Conservation (phyloP, 2,113 vertebrate species). For the Phodopus roborovskii region DNA sequence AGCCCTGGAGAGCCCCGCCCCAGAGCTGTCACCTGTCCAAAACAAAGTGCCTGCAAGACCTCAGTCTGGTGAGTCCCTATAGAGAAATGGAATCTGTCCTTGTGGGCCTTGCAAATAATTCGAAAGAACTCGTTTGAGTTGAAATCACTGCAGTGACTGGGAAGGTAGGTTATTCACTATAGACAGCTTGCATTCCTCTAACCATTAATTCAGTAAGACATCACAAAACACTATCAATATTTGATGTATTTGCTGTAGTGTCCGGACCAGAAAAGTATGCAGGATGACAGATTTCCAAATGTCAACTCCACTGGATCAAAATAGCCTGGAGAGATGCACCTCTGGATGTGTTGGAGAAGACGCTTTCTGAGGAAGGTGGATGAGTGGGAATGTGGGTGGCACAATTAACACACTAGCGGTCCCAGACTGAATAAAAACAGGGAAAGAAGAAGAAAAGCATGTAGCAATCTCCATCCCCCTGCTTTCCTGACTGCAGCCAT, state of each 20-base stretch:
- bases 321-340: background rate
- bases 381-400: no score
- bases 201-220: background rate
- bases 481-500: background rate
- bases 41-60: background rate
- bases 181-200: no score
- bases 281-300: background rate
- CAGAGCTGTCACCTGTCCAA: background rate
- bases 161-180: constrained; percentile 11
- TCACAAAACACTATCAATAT: background rate
- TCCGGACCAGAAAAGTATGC: no score
- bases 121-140: background rate
- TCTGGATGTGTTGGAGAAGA: background rate
- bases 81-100: background rate
- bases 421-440: background rate
- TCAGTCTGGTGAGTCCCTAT: constrained; percentile 63
- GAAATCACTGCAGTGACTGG: background rate
- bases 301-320: background rate
- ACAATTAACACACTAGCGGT: background rate
- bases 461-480: background rate
- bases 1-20: background rate
- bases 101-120: background rate
- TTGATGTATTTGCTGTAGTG: background rate
- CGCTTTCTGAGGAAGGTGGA: background rate
- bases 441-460: background rate